Evolutionary conservation across 2,888 invertebrate genomes (phyloP), one percentile per base, ranked within the genome.

Genomic region (Clunio marinus): DNA sequence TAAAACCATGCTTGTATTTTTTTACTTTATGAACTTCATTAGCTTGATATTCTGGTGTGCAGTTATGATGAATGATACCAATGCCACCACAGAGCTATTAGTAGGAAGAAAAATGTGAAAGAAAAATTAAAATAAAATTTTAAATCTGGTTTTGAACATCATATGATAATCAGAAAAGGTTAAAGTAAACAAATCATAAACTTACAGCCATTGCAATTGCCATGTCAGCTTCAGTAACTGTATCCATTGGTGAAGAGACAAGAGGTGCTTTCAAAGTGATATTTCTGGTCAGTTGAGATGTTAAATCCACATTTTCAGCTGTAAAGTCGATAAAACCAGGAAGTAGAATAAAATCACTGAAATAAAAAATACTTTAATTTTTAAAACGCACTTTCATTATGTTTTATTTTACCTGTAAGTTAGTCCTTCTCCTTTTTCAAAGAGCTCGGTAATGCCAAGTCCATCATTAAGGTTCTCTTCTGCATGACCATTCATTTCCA

Each of bases 181-280:
- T n/a, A n/a, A n/a, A n/a, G n/a, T n/a, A n/a, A n/a, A n/a, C n/a
- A n/a, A n/a, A n/a, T 10, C 55, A 55, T 10, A 4, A 55, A 55
- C 85, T 81, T 80, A 90, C 88, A 70, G 98, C 97, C 96, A 99
- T 98, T 1, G 96, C 92, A 74, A 98, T 95, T 17, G 99, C 99
- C 98, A 99, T 99, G 76, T 96, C 94, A 1, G 96, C 90, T 80
- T 99, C 99, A 8, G 99, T 98, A 13, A 99, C 98, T 0, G 99
- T 99, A 79, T 99, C 99, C 99, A 99, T 99, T 0, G 99, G 99
- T 1, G 98, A 97, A 0, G 97, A 96, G 1, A 98, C 93, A 10
- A 99, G 80, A 0, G 99, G 99, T 1, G 95, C 89, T 76, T 93
- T 93, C 68, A 99, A 81, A 67, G 83, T 83, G 71, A 99, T 91